Base-by-base conservation (phyloP, 2,797 vertebrate species). In the Eulemur mongoz region DNA sequence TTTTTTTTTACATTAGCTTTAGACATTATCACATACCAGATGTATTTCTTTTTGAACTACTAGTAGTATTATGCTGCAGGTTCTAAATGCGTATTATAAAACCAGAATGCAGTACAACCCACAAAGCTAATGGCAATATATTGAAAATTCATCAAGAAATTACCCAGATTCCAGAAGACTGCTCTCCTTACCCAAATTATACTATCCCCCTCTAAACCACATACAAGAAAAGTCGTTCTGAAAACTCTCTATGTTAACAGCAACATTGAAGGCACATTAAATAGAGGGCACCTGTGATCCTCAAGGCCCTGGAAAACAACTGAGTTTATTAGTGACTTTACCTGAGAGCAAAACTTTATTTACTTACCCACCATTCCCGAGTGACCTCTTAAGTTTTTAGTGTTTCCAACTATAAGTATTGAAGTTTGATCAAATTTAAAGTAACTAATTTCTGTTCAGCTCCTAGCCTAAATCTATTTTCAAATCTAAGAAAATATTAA, bases 131-230 rank as follows among this genome's bases (percentile, higher is more conserved):
- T 30, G n/a, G 15, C 32, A 43, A 7, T 27, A 18, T 61, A 38
- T 63, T 93, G 70, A 91, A 94, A 92, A 85, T 63, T 92, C n/a
- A 90, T 94, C 45, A 79, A 87, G 52, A 95, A 82, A 45, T 86
- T 79, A 61, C 69, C 32, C 72, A 72, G n/a, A 79, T 25, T 91
- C 38, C 80, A 79, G 43, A 88, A 72, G 35, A 52, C 43, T 87
- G 35, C 20, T 50, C 12, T 93, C 32, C 23, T 40, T 30, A 83
- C 25, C 67, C 25, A 89, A 91, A 78, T 59, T 12, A 14, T 63
- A 32, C 61, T 63, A 25, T 23, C 22, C 22, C 48, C 40, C 61
- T 57, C 14, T 63, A 86, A 86, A 18, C 32, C 35, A 82, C 17
- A 4, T 72, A 40, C 92, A 35, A 52, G 15, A 78, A 92, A 78